Conservation (phyloP, 2,113 vertebrate genomes). For the Stegastes partitus region DNA sequence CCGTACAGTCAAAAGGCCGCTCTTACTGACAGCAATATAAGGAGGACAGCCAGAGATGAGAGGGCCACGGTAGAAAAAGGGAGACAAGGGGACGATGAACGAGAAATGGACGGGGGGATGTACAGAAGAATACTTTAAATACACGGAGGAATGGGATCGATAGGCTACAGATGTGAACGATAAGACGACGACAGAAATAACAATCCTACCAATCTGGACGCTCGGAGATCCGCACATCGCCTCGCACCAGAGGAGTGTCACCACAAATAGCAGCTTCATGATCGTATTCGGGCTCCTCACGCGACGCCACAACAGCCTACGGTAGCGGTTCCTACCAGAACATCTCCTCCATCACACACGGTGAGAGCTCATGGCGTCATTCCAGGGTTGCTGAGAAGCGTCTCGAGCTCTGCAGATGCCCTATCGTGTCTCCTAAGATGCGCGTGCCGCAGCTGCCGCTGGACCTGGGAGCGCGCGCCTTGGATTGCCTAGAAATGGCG, state of each 20-base stretch:
- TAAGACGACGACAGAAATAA: neutral
- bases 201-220: conserved; percentile 76
- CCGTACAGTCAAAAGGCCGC: conserved; percentile 38
- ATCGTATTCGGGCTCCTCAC: conserved; percentile 37
- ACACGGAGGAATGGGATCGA: neutral
- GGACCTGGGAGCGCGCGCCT: conserved; percentile 41
- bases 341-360: conserved; percentile 49
- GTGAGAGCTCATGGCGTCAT: conserved; percentile 49
- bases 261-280: conserved; percentile 73
- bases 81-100: neutral
- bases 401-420: conserved; percentile 68
- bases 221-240: conserved; percentile 72
- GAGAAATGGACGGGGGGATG: neutral
- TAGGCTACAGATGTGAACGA: neutral
- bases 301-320: conserved; percentile 39
- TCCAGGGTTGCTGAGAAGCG: conserved; percentile 27
- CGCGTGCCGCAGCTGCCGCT: conserved; percentile 54
- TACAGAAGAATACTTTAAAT: neutral
- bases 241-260: conserved; percentile 57
- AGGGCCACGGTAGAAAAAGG: conserved; percentile 1
- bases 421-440: conserved; percentile 30
- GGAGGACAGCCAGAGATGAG: neutral
- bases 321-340: conserved; percentile 28
- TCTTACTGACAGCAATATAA: conserved; percentile 1
- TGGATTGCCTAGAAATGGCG: conserved; percentile 52